A percentile compares a stretch with the other conserved stretches of the same genome.
These are phyloP conservation scores for Mercenaria mercenaria DNA, from an alignment of 1,140 invertebrate species.

Conservation along the genomic window DNA sequence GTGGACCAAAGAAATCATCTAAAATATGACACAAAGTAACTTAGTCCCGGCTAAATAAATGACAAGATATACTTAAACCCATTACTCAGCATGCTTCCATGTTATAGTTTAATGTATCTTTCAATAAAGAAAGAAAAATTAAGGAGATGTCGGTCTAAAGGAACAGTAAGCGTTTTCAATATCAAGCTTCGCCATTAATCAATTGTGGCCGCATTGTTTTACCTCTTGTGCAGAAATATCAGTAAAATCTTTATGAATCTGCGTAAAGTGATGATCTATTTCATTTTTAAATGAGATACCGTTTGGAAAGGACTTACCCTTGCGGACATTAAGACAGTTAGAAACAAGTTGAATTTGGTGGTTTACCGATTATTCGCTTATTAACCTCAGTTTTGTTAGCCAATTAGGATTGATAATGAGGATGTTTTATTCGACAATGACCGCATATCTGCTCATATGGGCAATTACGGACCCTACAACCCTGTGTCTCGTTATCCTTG, in stretches of 20 bases:
- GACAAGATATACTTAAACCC: background rate
- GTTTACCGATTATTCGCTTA: background rate
- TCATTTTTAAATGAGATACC: background rate
- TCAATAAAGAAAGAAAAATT: background rate
- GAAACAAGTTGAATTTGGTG: background rate
- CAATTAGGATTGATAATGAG: background rate
- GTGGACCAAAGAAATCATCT: conserved; percentile 7
- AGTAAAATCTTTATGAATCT: background rate
- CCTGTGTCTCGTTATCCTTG: no score
- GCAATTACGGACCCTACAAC: no score
- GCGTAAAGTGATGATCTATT: background rate
- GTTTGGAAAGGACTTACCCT: background rate
- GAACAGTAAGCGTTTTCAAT: background rate
- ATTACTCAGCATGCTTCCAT: background rate
- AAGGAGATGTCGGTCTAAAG: background rate
- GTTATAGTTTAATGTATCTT: background rate
- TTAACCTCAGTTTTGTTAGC: background rate
- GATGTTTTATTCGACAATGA: no score
- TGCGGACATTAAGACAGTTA: background rate
- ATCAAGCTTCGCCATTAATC: background rate
- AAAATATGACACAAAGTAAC: background rate
- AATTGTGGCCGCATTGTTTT: background rate
- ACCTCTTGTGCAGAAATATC: background rate
- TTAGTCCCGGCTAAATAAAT: background rate
- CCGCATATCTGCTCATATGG: no score